A percentile compares a stretch with the other conserved stretches of the same genome.
Evolutionary conservation across 1,140 invertebrate species (phyloP).

Genomic region (Tribolium madens): DNA sequence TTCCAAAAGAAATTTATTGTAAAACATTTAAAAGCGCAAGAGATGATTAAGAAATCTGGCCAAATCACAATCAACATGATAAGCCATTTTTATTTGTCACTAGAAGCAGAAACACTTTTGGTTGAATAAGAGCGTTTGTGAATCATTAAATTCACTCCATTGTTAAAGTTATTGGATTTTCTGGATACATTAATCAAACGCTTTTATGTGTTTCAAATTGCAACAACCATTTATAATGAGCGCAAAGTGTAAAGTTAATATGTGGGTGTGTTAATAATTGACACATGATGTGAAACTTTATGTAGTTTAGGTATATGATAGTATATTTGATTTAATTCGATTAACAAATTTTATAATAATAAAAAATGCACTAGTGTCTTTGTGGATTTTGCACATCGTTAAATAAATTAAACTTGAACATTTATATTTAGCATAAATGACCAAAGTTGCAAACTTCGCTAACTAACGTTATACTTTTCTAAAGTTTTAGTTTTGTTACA

Average conservation of each 20-base stretch:
- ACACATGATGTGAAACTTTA: too few species aligned
- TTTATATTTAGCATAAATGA: background rate
- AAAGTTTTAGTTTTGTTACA: background rate
- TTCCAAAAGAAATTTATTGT: too few species aligned
- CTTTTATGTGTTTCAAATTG: slow-evolving; percentile 29
- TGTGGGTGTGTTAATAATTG: background rate
- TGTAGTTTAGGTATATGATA: too few species aligned
- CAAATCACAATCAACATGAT: background rate
- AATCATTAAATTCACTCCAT: slow-evolving; percentile 20
- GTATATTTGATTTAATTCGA: too few species aligned
- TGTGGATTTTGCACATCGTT: background rate
- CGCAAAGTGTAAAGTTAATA: background rate
- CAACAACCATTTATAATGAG: slow-evolving; percentile 12
- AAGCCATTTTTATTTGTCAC: slow-evolving; percentile 30
- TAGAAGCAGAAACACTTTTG: slow-evolving; percentile 37
- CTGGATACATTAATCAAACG: slow-evolving; percentile 40
- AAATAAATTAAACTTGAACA: background rate
- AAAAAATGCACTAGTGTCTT: too few species aligned
- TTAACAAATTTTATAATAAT: too few species aligned
- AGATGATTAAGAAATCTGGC: slow-evolving; percentile 24
- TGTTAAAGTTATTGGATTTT: slow-evolving; percentile 41
- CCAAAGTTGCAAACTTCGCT: background rate
- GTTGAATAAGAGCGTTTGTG: slow-evolving; percentile 29
- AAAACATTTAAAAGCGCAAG: too few species aligned
- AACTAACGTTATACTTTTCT: background rate